A percentile compares a stretch with the other conserved stretches of the same genome.
These are phyloP conservation scores for Eurytoma adleriae DNA, from an alignment of 2,888 invertebrate species.

Conservation along the genomic window DNA sequence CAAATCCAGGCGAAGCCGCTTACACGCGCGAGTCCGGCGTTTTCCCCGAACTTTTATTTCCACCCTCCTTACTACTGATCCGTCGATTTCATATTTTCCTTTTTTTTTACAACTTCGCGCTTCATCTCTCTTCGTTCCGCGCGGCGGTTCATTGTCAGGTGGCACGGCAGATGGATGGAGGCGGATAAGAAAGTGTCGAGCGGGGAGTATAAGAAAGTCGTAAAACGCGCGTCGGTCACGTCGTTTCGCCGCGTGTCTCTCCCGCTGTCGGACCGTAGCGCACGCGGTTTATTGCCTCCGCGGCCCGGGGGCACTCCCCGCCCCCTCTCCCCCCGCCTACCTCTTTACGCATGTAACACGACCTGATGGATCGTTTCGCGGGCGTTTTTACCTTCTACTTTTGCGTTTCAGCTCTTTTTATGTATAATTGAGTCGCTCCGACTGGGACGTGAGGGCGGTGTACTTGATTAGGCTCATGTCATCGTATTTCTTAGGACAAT, in stretches of 20 bases:
- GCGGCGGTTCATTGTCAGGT: constrained; percentile 23
- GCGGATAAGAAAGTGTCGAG: constrained; percentile 48
- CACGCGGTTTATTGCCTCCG: constrained; percentile 35
- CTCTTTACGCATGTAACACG: constrained; percentile 23
- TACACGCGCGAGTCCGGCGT: background rate
- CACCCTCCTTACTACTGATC: too few species aligned
- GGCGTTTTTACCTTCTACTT: constrained; percentile 2
- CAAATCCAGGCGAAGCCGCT: constrained; percentile 14
- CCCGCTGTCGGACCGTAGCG: constrained; percentile 18
- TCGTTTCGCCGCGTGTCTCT: constrained; percentile 44
- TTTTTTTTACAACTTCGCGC: constrained; percentile 3
- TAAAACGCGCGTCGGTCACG: constrained; percentile 47
- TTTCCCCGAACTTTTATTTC: too few species aligned
- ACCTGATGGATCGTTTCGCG: constrained; percentile 11
- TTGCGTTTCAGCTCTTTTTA: background rate
- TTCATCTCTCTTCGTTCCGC: background rate
- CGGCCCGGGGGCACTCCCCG: too few species aligned
- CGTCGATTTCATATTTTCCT: constrained; percentile 8
- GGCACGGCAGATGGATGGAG: constrained; percentile 11
- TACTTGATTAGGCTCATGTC: too few species aligned
- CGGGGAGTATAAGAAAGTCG: constrained; percentile 45
- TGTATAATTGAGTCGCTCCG: constrained; percentile 1
- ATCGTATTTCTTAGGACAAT: too few species aligned
- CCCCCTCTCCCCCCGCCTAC: background rate
- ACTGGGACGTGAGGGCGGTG: too few species aligned